Evolutionary conservation across 1,140 invertebrate genomes (phyloP).

Genomic region (Lepidurus apus): DNA sequence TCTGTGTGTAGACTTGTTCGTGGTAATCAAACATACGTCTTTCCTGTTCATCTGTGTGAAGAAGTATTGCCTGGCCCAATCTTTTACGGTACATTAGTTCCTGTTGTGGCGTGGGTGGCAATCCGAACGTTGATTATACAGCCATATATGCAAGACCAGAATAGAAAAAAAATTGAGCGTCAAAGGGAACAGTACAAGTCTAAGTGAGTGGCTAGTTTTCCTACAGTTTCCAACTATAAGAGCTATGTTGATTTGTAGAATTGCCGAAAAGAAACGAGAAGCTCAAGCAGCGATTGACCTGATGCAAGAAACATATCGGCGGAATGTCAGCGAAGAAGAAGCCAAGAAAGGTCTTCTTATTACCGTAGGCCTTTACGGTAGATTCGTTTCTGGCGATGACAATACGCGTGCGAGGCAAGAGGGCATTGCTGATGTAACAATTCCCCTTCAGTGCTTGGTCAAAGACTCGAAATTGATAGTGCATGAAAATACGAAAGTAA

Average conservation of each 20-base stretch:
- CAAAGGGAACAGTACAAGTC: conserved; percentile 66
- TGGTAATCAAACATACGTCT: conserved; percentile 79
- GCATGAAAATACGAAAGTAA: conserved; percentile 79
- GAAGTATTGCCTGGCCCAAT: conserved; percentile 80
- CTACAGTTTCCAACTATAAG: conserved; percentile 29
- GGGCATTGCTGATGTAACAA: conserved; percentile 57
- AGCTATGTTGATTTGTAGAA: conserved; percentile 45
- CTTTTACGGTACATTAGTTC: conserved; percentile 86
- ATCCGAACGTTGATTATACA: conserved; percentile 82
- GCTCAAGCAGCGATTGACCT: conserved; percentile 77
- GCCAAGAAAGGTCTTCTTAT: conserved; percentile 77
- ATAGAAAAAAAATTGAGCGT: conserved; percentile 66
- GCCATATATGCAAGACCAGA: conserved; percentile 71
- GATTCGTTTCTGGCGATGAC: conserved; percentile 34
- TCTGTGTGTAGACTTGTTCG: conserved; percentile 62
- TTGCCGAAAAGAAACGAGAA: conserved; percentile 71
- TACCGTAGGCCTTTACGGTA: conserved; percentile 73
- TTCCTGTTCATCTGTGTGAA: conserved; percentile 86
- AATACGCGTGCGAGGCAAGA: conserved; percentile 40
- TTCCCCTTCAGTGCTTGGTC: conserved; percentile 88
- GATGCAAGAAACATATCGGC: conserved; percentile 74
- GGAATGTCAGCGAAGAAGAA: conserved; percentile 70
- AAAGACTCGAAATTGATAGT: conserved; percentile 82
- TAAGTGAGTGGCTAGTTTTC: conserved; percentile 44
- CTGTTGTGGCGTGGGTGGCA: conserved; percentile 69